Percentiles rank a stretch among this genome's conserved stretches.
Evolutionary conservation across 2,888 invertebrate genomes (phyloP).

Genomic region (Parelbella ahira): DNA sequence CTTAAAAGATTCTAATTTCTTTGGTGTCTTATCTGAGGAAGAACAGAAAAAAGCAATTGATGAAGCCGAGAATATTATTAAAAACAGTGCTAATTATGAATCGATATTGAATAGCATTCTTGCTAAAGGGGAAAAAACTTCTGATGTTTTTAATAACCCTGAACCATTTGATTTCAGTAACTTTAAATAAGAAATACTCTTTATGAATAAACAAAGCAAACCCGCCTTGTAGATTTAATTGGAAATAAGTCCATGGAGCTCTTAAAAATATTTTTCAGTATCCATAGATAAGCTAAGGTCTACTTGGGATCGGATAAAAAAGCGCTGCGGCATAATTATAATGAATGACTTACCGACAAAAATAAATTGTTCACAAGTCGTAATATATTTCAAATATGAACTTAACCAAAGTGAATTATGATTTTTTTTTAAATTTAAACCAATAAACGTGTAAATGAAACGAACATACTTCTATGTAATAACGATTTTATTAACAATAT

Average conservation of each 20-base stretch:
- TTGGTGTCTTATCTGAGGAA: constrained; percentile 22
- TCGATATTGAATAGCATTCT: constrained; percentile 35
- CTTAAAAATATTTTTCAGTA: too few relatives aligned
- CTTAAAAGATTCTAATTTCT: constrained; percentile 24
- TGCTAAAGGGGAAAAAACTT: constrained; percentile 27
- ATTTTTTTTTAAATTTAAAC: too few relatives aligned
- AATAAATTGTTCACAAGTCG: too few relatives aligned
- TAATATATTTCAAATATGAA: too few relatives aligned
- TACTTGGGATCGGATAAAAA: too few relatives aligned
- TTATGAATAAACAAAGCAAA: too few relatives aligned
- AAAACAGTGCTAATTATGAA: constrained; percentile 39
- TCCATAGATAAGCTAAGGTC: too few relatives aligned
- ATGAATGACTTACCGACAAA: too few relatives aligned
- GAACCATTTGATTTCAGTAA: constrained; percentile 32
- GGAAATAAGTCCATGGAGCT: too few relatives aligned
- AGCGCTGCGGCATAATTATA: too few relatives aligned
- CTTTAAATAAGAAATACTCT: constrained; percentile 1
- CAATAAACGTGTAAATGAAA: not conserved
- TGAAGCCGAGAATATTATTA: constrained; percentile 41
- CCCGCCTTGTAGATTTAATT: too few relatives aligned
- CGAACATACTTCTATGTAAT: constrained; percentile 55
- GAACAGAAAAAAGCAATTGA: constrained; percentile 35
- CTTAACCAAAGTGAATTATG: too few relatives aligned
- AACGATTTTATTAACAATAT: constrained; percentile 81
- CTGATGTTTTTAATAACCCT: constrained; percentile 36